Evolutionary conservation across 2,888 invertebrate species (phyloP), one percentile per base, ranked within the genome.

Genomic region (Hirtodrosophila confusa): DNA sequence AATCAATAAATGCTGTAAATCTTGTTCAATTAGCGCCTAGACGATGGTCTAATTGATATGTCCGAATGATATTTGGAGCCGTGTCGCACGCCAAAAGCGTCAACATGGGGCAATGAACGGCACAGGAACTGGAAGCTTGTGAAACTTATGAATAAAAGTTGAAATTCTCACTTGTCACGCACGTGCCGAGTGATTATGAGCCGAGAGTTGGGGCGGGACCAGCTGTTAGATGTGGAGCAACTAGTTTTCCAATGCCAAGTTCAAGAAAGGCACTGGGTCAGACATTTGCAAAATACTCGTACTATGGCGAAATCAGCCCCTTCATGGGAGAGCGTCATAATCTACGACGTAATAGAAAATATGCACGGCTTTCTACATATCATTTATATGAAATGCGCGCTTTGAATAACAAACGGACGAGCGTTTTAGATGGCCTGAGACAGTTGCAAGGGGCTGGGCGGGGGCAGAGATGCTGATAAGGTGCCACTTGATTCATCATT

Each of bases 261-360:
- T 89, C 90, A 89, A 86, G 83, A 80, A 86, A 80, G 78, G 73
- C 77, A 69, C 75, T 66, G 68, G 64, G 55, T 62, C 68, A 71
- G 69, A 48, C 31, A 57, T 49, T 49, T 45, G 43, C 48, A 63
- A 7, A 64, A 27, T 27, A 27, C 27, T 27, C 6, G 6, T 40
- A 47, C 39, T 36, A 54, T 70, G 33, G 56, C 60, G 11, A 68
- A 57, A 56, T 66, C 23, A 12, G 35, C 37, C n/a, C 49, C 53
- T 50, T 43, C 57, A 60, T 24, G 39, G 40, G 51, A 40, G 65
- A 43, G 54, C 40, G 7, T 9, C 24, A 37, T 43, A 44, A 40
- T 41, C 40, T 66, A 70, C 72, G 79, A 58, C 73, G 76, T 66
- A 79, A 66, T 76, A 76, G 65, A 49, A 62, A 65, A 44, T 10